Evolutionary conservation across 2,888 invertebrate genomes (phyloP), one percentile per base, ranked within the genome.

Genomic region (Drosophila macrospina): DNA sequence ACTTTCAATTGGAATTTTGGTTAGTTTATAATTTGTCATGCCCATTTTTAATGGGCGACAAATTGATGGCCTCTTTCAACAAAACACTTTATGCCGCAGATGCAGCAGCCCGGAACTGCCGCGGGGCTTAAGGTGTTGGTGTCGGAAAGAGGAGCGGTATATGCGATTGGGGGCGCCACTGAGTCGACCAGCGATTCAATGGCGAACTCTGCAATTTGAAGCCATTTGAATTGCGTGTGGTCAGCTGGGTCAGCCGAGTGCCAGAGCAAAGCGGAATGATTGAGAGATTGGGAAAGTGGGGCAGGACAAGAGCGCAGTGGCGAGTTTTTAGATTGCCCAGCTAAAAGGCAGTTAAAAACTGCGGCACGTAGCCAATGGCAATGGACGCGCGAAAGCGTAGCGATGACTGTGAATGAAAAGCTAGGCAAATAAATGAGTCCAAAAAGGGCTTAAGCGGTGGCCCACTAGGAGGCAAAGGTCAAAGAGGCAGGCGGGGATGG

Each of bases 371-470:
- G 66, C 67, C 63, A 68, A 50, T 65, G 66, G 82, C 74, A 79
- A 82, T 80, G 82, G 69, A 37, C 63, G 74, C 85, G 82, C 85
- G 82, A 85, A 80, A 83, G 83, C 81, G 78, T 83, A 66, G 57
- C 71, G 54, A 44, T 73, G 68, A 70, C 82, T 76, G 66, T 67
- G 69, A 74, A 82, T 80, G 77, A 79, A 81, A 81, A 75, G 69
- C 78, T 70, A 69, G 64, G 69, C 78, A 72, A 72, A 83, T 79
- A 77, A 77, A 74, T 61, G 64, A 61, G 64, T 41, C 45, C 36
- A 47, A 54, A 69, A 65, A 57, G 48, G 62, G 62, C 62, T 50
- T 52, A 68, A 57, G 13, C 10, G 7, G n/a, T 7, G 16, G 20
- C 13, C n/a, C 34, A 34, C 34, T 13, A 36, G 15, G 15, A 8